Percentiles rank a stretch among this genome's conserved stretches.
Evolutionary conservation across 2,113 vertebrate species (phyloP).

Genomic region (Grammomys surdaster): DNA sequence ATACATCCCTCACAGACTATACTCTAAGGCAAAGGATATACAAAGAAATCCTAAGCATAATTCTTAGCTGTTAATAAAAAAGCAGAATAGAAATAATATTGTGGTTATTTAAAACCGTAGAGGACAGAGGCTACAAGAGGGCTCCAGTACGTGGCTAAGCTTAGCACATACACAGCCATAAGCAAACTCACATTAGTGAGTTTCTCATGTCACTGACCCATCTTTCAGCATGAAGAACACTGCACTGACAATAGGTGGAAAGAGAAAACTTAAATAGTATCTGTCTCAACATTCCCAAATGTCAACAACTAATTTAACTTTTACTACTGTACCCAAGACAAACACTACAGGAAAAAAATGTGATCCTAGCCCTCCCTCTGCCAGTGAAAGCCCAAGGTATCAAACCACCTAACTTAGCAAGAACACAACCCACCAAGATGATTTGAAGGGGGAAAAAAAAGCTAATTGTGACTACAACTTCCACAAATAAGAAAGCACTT

Average conservation of each 20-base stretch:
- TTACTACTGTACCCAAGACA: background rate
- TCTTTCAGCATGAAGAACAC: background rate
- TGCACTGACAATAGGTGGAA: background rate
- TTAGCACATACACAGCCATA: background rate
- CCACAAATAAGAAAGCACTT: background rate
- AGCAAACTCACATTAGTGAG: constrained; percentile 1
- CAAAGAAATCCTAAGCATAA: constrained; percentile 11
- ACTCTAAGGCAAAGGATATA: background rate
- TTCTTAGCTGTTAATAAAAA: background rate
- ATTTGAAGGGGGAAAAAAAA: background rate
- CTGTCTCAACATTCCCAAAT: constrained; percentile 2
- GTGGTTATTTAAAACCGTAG: background rate
- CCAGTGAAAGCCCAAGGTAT: background rate
- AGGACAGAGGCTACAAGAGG: background rate
- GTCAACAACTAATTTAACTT: constrained; percentile 11
- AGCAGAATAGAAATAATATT: constrained; percentile 6
- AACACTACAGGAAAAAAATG: background rate
- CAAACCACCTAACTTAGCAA: background rate
- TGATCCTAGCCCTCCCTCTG: background rate
- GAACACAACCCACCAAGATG: background rate
- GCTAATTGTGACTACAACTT: background rate
- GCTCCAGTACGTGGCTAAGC: background rate
- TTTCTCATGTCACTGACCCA: background rate
- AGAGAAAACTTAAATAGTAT: background rate
- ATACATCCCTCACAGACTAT: background rate